Base-by-base conservation (phyloP, 2,888 invertebrate species). In the Melinaea menophilus region DNA sequence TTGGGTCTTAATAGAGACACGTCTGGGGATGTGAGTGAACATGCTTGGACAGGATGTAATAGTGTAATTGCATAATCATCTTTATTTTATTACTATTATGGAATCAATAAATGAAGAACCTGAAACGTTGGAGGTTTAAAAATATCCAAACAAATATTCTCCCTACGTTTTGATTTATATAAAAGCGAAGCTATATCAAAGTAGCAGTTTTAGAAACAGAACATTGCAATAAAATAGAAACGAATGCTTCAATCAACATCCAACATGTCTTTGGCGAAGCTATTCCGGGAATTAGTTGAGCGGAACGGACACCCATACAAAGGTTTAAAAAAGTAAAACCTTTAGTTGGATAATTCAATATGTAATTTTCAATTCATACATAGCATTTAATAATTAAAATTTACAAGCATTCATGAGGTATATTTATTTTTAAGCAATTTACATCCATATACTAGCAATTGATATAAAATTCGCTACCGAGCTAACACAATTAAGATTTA, bases 221-320 rank as follows among this genome's bases (percentile, higher is more conserved):
- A n/a, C 22, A 51, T 11, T 31, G 51, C 51, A 51, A 51, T 48
- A 48, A 48, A 51, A 51, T 31, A 51, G 31, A 51, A 31, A 51
- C 48, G 22, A 12, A 13, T 31, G 31, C 9, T 31, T 51, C 22
- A 51, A 51, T 31, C 31, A 51, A 31, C 31, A 31, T 22, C 51
- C 31, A 51, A 31, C 31, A 7, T 48, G n/a, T 48, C n/a, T n/a
- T 22, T 22, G 22, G 48, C 13, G 13, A 48, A 22, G 7, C 51
- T 22, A 51, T 31, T 51, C 51, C 51, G 51, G n/a, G 11, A 51
- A 31, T 31, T 51, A 51, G 22, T 51, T 51, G 51, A 51, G 31
- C 22, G 51, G n/a, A 51, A 51, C 51, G 48, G 4, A 51, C 51
- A 22, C n/a, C 9, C 7, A 48, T 22, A 31, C 7, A 22, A 9